A percentile compares a stretch with the other conserved stretches of the same genome.
Evolutionary conservation across 2,113 vertebrate genomes (phyloP).

Genomic region (Albula goreensis): DNA sequence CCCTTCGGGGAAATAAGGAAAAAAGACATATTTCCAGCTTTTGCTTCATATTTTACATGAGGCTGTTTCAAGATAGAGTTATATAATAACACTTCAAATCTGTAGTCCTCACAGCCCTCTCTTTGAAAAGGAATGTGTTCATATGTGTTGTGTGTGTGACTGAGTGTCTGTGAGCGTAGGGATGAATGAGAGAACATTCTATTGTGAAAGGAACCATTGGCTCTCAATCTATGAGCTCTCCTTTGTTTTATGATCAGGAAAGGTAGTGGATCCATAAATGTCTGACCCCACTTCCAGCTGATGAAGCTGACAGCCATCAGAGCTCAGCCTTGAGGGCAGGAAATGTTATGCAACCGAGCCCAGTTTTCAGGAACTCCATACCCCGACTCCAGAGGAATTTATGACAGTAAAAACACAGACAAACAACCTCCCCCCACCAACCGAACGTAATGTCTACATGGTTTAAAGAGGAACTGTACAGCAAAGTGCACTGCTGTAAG

Average conservation of each 20-base stretch:
- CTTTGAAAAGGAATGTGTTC: background rate
- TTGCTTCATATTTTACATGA: background rate
- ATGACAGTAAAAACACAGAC: background rate
- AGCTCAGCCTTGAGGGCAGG: background rate
- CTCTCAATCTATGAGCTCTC: no score
- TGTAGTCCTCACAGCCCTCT: background rate
- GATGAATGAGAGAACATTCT: background rate
- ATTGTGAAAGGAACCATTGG: no score
- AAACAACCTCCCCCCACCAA: background rate
- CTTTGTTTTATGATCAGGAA: no score
- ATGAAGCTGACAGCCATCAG: background rate
- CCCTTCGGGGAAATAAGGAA: background rate
- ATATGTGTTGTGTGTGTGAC: background rate
- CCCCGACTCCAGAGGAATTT: background rate
- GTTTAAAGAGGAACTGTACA: background rate
- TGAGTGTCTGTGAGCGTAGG: no score
- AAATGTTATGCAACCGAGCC: background rate
- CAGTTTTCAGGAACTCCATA: background rate
- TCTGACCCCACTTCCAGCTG: background rate
- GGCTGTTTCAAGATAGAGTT: background rate
- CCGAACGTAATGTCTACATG: background rate
- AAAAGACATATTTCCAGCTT: background rate
- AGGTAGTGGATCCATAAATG: background rate
- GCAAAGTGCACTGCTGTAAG: constrained; percentile 1
- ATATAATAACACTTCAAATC: background rate